phyloP scores from a whole-genome alignment of 2,888 invertebrate genomes.

The Eupithecia pulchellata region DNA sequence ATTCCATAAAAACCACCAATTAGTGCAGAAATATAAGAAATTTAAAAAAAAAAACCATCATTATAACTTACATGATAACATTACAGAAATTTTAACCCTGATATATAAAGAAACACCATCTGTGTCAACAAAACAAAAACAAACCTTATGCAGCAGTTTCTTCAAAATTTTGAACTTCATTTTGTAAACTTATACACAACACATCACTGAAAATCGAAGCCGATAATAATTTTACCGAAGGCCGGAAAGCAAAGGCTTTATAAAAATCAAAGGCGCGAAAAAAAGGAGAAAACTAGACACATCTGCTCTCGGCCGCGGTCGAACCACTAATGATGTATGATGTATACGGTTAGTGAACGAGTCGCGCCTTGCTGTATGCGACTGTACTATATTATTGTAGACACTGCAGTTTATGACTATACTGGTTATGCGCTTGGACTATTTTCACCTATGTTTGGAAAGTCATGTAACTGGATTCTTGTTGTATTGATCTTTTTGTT shows the following conservation, averaged over 20 bases:
- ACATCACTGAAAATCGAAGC: constrained; percentile 52
- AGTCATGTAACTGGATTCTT: constrained; percentile 6
- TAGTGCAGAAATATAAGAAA: too few species aligned
- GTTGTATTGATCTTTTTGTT: background rate
- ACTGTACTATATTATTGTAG: constrained; percentile 11
- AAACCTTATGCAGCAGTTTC: constrained; percentile 72
- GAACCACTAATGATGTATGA: constrained; percentile 40
- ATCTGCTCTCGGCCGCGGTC: constrained; percentile 46
- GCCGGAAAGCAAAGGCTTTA: constrained; percentile 48
- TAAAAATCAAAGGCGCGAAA: constrained; percentile 48
- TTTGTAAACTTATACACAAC: constrained; percentile 47
- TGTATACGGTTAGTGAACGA: background rate
- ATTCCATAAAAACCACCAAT: too few species aligned
- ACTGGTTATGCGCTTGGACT: constrained; percentile 15
- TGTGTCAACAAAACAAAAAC: constrained; percentile 52
- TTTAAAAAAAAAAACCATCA: background rate
- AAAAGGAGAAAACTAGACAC: constrained; percentile 44
- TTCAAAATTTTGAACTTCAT: constrained; percentile 82
- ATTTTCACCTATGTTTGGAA: constrained; percentile 23
- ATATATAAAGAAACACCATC: constrained; percentile 44
- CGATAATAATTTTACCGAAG: constrained; percentile 57
- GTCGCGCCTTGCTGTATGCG: constrained; percentile 10
- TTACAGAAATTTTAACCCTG: background rate
- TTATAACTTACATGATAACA: background rate
- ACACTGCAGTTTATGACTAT: constrained; percentile 10